These are phyloP conservation scores for Mormyrops attenuatus DNA, from an alignment of 2,797 vertebrate species.

Conservation along the genomic window DNA sequence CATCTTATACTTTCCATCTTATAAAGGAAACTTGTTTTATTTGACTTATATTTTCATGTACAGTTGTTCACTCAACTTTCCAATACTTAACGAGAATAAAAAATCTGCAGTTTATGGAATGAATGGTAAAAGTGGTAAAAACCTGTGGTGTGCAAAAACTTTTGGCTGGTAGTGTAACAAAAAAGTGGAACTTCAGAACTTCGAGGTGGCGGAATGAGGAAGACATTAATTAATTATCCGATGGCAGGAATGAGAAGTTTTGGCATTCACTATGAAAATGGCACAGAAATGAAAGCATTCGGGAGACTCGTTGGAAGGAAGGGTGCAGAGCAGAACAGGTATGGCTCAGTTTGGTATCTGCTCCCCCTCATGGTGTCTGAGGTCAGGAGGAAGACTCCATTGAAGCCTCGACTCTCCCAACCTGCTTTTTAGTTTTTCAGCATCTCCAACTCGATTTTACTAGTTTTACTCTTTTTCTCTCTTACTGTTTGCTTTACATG, in stretches of 20 bases:
- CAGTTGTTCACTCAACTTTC: background rate
- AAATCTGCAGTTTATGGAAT: background rate
- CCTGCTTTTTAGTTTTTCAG: background rate
- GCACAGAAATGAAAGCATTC: background rate
- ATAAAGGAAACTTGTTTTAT: background rate
- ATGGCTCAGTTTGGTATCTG: background rate
- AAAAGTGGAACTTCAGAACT: constrained; percentile 21
- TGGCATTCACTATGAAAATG: background rate
- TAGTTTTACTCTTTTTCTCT: no score
- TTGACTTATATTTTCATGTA: background rate
- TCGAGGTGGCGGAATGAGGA: constrained; percentile 24
- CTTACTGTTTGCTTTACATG: no score
- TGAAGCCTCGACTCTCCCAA: background rate
- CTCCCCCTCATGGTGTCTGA: no score
- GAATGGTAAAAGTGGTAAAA: background rate
- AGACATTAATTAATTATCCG: background rate
- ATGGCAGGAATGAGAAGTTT: background rate
- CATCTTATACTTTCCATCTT: background rate
- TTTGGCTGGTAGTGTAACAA: background rate
- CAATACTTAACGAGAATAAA: background rate
- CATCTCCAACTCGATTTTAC: no score
- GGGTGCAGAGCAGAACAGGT: background rate
- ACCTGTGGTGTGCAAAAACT: no score
- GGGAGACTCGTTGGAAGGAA: background rate
- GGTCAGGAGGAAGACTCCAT: background rate